Evolutionary conservation across 2,113 vertebrate species (phyloP).

Genomic region (Hassar affinis): DNA sequence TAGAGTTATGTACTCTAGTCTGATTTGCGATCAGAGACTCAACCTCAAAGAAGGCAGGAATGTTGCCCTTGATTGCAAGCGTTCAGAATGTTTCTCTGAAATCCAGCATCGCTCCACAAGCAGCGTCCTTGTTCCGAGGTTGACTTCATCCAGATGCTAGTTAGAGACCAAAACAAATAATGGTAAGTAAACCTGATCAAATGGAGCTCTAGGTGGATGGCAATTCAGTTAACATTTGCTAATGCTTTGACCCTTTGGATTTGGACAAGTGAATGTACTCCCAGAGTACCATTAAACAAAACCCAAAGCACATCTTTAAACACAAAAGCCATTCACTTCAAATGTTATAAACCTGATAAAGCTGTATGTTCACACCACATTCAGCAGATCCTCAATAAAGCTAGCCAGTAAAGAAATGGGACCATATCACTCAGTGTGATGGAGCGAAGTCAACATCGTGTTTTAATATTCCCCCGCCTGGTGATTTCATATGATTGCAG

Average conservation of each 20-base stretch:
- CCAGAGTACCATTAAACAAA: background rate
- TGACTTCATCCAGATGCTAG: background rate
- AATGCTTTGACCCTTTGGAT: background rate
- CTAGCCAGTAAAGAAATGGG: background rate
- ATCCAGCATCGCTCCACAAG: background rate
- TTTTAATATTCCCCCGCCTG: slow-evolving; percentile 27
- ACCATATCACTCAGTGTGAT: background rate
- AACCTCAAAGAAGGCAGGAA: background rate
- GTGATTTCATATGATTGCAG: slow-evolving; percentile 38
- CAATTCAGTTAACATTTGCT: background rate
- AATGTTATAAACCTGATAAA: slow-evolving; percentile 9
- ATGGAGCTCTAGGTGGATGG: background rate
- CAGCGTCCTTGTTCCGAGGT: background rate
- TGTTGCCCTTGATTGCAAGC: background rate
- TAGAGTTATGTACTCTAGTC: background rate
- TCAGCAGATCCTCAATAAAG: background rate
- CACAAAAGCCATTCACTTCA: background rate
- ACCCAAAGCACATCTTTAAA: background rate
- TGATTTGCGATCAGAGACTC: background rate
- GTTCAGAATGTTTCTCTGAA: background rate
- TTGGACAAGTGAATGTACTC: background rate
- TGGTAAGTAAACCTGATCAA: background rate
- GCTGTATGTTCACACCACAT: slow-evolving; percentile 24
- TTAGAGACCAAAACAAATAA: background rate
- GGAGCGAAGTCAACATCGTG: slow-evolving; percentile 23